A percentile compares a stretch with the other conserved stretches of the same genome.
Evolutionary conservation across 1,140 invertebrate species (phyloP).

Genomic region (Hormaphis cornu): DNA sequence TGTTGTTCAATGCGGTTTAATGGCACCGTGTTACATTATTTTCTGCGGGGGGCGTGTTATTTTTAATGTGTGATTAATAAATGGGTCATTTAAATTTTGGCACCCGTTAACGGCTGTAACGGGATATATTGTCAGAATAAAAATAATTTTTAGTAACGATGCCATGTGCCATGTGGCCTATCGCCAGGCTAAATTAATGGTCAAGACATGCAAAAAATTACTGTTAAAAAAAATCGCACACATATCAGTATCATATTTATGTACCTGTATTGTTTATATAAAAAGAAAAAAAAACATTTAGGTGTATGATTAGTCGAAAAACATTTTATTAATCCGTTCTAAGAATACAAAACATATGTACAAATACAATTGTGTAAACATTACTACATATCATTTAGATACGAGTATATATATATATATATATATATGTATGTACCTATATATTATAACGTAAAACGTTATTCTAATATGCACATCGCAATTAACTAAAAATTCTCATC

Average conservation of each 20-base stretch:
- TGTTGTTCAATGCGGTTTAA: background rate
- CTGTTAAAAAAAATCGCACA: slow-evolving; percentile 25
- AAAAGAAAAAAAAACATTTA: too few relatives aligned
- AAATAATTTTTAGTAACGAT: slow-evolving; percentile 30
- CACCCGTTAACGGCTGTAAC: slow-evolving; percentile 27
- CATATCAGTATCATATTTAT: background rate
- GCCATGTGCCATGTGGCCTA: slow-evolving; percentile 32
- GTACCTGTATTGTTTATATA: background rate
- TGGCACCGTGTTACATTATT: slow-evolving; percentile 19
- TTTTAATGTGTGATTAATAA: slow-evolving; percentile 20
- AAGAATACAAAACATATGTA: slow-evolving; percentile 16
- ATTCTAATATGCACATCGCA: too few relatives aligned
- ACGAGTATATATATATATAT: too few relatives aligned
- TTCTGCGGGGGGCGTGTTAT: background rate
- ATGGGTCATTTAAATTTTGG: slow-evolving; percentile 27
- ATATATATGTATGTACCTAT: too few relatives aligned
- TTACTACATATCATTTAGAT: background rate
- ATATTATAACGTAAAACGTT: too few relatives aligned
- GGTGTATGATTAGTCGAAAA: background rate
- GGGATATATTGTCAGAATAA: slow-evolving; percentile 27
- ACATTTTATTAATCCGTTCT: background rate
- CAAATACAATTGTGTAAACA: slow-evolving; percentile 3
- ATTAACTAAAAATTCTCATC: too few relatives aligned
- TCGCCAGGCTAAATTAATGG: slow-evolving; percentile 15
- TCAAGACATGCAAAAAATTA: slow-evolving; percentile 21